Conservation (phyloP, 2,888 invertebrate genomes). For the Myathropa florea region DNA sequence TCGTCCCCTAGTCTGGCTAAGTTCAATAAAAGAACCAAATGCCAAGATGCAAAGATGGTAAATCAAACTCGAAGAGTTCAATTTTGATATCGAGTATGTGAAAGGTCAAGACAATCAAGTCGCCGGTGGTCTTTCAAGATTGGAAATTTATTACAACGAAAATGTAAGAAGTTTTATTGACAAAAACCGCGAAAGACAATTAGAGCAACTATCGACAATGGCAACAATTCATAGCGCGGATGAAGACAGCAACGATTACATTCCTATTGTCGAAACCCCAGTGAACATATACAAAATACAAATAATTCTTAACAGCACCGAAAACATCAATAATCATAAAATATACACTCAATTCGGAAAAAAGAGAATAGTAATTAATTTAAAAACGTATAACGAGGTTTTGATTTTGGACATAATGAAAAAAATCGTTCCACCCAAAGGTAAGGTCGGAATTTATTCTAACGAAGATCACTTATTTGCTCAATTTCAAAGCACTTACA, state of each 20-base stretch:
- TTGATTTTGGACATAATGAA: constrained; percentile 22
- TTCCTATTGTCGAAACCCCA: neutral
- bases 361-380: constrained; percentile 24
- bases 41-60: constrained; percentile 77
- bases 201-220: no score
- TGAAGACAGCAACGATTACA: constrained; percentile 16
- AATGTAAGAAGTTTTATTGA: neutral
- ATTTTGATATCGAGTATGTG: constrained; percentile 36
- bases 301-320: constrained; percentile 28
- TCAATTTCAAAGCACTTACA: no score
- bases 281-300: constrained; percentile 35
- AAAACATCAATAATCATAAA: constrained; percentile 7
- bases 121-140: constrained; percentile 43
- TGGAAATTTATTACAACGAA: constrained; percentile 20
- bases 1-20: constrained; percentile 74
- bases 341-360: constrained; percentile 8
- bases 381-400: constrained; percentile 14
- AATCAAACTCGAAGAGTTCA: constrained; percentile 15
- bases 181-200: neutral
- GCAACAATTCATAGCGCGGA: neutral
- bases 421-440: constrained; percentile 21
- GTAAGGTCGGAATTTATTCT: constrained; percentile 30
- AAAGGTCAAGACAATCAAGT: constrained; percentile 51
- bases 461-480: no score
- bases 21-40: constrained; percentile 77